These are phyloP conservation scores for Osmerus mordax DNA, from an alignment of 2,113 vertebrate genomes.

Conservation along the genomic window DNA sequence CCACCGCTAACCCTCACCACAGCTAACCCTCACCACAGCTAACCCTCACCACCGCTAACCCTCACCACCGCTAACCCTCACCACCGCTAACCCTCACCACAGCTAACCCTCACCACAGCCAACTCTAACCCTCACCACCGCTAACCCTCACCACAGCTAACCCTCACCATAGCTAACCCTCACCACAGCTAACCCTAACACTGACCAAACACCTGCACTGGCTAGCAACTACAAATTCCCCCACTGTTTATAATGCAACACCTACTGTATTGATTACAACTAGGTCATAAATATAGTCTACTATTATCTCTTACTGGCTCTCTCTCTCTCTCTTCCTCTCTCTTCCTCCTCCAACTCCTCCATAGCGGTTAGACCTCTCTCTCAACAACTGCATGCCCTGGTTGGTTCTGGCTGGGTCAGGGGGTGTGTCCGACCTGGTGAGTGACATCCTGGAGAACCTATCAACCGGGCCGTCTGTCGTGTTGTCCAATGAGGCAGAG, in stretches of 20 bases:
- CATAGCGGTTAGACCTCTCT: slow-evolving; percentile 77
- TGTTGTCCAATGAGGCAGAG: slow-evolving; percentile 54
- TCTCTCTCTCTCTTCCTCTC: background rate
- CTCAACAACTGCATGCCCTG: slow-evolving; percentile 78
- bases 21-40: too few species aligned
- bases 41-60: too few species aligned
- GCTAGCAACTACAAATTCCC: background rate
- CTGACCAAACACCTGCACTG: too few species aligned
- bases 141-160: too few species aligned
- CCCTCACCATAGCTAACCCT: too few species aligned
- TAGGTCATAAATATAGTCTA: background rate
- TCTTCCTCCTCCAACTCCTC: background rate
- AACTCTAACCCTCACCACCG: too few species aligned
- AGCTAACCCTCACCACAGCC: too few species aligned
- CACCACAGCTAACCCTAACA: too few species aligned
- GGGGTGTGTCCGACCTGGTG: slow-evolving; percentile 81
- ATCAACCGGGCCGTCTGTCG: slow-evolving; percentile 26
- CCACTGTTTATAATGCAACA: background rate
- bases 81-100: too few species aligned
- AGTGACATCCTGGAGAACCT: slow-evolving; percentile 75
- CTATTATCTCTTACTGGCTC: background rate
- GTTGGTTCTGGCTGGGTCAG: slow-evolving; percentile 82
- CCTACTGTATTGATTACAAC: background rate
- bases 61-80: too few species aligned
- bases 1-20: too few species aligned